phyloP scores from a whole-genome alignment of 2,888 invertebrate species.

The Philonicus albiceps region DNA sequence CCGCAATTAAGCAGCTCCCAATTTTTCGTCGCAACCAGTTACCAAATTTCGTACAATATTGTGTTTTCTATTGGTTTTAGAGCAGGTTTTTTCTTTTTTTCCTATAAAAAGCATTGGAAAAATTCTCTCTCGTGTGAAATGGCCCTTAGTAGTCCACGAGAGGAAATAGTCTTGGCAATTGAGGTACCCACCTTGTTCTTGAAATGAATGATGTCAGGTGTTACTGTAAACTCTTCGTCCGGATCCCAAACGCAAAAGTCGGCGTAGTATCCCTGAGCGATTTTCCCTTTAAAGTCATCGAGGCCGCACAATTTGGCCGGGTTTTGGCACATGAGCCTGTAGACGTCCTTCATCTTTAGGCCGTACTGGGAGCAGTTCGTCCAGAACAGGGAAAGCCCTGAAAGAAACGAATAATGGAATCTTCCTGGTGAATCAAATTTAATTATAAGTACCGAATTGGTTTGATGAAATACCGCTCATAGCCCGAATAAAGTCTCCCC shows the following conservation, averaged over 20 bases:
- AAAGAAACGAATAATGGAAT: slow-evolving; percentile 39
- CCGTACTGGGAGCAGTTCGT: slow-evolving; percentile 68
- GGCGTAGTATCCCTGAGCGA: slow-evolving; percentile 72
- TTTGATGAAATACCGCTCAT: slow-evolving; percentile 80
- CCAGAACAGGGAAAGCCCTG: slow-evolving; percentile 75
- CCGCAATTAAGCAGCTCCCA: no score
- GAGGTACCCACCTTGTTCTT: slow-evolving; percentile 70
- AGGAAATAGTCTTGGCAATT: not conserved
- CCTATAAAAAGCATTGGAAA: no score
- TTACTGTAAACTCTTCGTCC: slow-evolving; percentile 68
- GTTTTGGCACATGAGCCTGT: slow-evolving; percentile 68
- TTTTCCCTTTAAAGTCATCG: slow-evolving; percentile 69
- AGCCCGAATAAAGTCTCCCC: slow-evolving; percentile 72
- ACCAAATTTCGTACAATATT: no score
- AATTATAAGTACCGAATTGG: slow-evolving; percentile 70
- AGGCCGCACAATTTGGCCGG: slow-evolving; percentile 72
- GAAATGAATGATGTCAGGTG: slow-evolving; percentile 69
- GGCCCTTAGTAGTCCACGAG: not conserved
- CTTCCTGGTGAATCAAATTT: not conserved
- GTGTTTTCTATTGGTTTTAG: no score
- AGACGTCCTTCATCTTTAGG: slow-evolving; percentile 66
- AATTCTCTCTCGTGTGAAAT: no score
- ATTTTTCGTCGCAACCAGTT: no score
- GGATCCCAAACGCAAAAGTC: slow-evolving; percentile 78
- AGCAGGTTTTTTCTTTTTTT: no score